Conservation (phyloP, 2,888 invertebrate genomes). For the Terebella lapidaria region DNA sequence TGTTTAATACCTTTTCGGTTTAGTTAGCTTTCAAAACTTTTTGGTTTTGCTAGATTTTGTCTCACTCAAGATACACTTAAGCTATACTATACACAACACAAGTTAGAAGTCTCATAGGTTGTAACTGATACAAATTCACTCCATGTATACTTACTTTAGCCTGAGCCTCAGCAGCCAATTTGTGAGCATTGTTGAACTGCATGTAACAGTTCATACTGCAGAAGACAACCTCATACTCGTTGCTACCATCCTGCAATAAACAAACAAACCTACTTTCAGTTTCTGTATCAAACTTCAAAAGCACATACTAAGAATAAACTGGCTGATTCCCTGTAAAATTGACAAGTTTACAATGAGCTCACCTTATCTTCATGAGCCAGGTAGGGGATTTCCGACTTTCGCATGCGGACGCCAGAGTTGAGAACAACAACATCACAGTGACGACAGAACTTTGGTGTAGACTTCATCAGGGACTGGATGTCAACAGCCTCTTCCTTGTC, state of each 20-base stretch:
- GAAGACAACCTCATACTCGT: slow-evolving; percentile 60
- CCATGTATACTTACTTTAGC: not conserved
- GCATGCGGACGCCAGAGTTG: slow-evolving; percentile 72
- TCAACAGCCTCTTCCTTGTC: slow-evolving; percentile 62
- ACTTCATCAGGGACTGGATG: slow-evolving; percentile 84
- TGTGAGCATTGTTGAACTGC: slow-evolving; percentile 67
- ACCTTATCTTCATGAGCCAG: slow-evolving; percentile 54
- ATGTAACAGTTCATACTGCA: slow-evolving; percentile 85
- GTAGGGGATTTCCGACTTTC: slow-evolving; percentile 67
- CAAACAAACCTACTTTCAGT: no score
- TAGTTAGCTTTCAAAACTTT: no score
- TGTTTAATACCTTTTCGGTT: no score
- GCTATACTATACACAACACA: no score
- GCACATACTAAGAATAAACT: not conserved
- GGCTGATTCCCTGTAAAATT: not conserved
- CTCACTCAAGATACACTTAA: no score
- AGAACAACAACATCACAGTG: slow-evolving; percentile 89
- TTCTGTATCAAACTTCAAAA: not conserved
- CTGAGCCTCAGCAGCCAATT: not conserved
- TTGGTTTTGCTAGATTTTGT: no score
- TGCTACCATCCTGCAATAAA: not conserved
- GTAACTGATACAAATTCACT: no score
- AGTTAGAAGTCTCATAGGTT: no score
- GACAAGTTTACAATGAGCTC: no score
- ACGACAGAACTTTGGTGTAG: slow-evolving; percentile 83